Conservation (phyloP, 2,888 invertebrate genomes). For the Cheilosia pagana region DNA sequence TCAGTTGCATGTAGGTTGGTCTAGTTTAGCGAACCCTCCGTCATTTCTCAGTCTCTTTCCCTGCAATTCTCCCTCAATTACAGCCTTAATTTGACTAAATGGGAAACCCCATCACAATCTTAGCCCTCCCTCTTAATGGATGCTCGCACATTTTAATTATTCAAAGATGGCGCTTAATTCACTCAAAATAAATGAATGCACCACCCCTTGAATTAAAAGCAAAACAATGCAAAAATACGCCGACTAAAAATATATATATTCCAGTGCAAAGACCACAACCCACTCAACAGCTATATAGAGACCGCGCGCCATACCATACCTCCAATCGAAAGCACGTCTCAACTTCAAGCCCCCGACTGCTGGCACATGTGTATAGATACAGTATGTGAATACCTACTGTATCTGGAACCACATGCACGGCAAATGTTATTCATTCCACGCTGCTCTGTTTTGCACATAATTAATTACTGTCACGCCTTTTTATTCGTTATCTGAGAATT, state of each 20-base stretch:
- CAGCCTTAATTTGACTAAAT: background rate
- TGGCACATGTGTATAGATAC: slow-evolving; percentile 4
- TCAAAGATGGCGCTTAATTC: slow-evolving; percentile 74
- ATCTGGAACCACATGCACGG: slow-evolving; percentile 65
- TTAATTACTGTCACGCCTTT: slow-evolving; percentile 84
- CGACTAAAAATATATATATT: slow-evolving; percentile 11
- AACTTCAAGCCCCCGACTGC: slow-evolving; percentile 23
- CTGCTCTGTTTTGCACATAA: slow-evolving; percentile 79
- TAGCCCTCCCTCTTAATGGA: slow-evolving; percentile 38
- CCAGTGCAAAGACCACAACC: slow-evolving; percentile 62
- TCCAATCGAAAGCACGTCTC: slow-evolving; percentile 26
- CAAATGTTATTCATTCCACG: slow-evolving; percentile 73
- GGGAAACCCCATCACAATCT: background rate
- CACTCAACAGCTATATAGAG: slow-evolving; percentile 33
- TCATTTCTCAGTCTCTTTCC: background rate
- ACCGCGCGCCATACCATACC: slow-evolving; percentile 19
- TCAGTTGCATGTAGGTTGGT: too few relatives aligned
- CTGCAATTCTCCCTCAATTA: background rate
- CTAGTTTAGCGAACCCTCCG: too few relatives aligned
- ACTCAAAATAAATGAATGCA: slow-evolving; percentile 69
- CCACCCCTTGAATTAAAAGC: slow-evolving; percentile 65
- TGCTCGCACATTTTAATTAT: slow-evolving; percentile 57
- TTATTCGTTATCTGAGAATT: slow-evolving; percentile 79
- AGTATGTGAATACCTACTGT: background rate
- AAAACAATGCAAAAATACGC: slow-evolving; percentile 6